A percentile compares a stretch with the other conserved stretches of the same genome.
Evolutionary conservation across 1,140 invertebrate species (phyloP).

Genomic region (Conopomorpha cramerella): DNA sequence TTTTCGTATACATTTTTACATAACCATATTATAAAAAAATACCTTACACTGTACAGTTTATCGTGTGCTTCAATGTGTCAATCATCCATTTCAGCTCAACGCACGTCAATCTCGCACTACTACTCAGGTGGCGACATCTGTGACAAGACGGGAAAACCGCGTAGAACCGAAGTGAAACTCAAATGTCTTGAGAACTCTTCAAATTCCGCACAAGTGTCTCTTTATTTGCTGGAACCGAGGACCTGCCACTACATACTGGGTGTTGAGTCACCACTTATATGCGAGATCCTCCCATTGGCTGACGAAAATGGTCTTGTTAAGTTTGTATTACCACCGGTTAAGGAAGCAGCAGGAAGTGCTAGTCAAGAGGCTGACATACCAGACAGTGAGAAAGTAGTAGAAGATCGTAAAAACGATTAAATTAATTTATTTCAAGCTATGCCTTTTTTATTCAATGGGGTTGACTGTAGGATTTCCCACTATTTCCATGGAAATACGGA

Average conservation of each 20-base stretch:
- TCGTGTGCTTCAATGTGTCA: too few species aligned
- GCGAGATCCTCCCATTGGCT: slow-evolving; percentile 77
- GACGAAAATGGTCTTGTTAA: slow-evolving; percentile 72
- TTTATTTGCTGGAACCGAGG: slow-evolving; percentile 88
- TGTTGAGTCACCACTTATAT: slow-evolving; percentile 88
- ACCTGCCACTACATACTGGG: slow-evolving; percentile 91
- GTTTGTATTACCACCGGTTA: slow-evolving; percentile 10
- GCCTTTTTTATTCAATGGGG: too few species aligned
- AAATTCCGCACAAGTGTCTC: slow-evolving; percentile 76
- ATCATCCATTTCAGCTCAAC: slow-evolving; percentile 45
- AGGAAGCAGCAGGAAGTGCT: slow-evolving; percentile 7
- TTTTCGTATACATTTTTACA: too few species aligned
- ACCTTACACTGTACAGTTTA: too few species aligned
- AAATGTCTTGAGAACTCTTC: slow-evolving; percentile 76
- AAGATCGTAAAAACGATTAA: too few species aligned
- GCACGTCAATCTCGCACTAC: slow-evolving; percentile 81
- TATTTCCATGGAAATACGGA: too few species aligned
- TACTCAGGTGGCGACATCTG: slow-evolving; percentile 86
- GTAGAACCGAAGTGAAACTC: slow-evolving; percentile 87
- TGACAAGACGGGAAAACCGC: slow-evolving; percentile 77
- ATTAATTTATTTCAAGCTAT: too few species aligned
- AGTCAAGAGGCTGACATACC: slow-evolving; percentile 10
- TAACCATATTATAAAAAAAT: too few species aligned
- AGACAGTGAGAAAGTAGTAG: too few species aligned
- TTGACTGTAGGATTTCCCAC: too few species aligned